These are phyloP conservation scores for Ericerus pela DNA, from an alignment of 1,140 invertebrate species.

Conservation along the genomic window DNA sequence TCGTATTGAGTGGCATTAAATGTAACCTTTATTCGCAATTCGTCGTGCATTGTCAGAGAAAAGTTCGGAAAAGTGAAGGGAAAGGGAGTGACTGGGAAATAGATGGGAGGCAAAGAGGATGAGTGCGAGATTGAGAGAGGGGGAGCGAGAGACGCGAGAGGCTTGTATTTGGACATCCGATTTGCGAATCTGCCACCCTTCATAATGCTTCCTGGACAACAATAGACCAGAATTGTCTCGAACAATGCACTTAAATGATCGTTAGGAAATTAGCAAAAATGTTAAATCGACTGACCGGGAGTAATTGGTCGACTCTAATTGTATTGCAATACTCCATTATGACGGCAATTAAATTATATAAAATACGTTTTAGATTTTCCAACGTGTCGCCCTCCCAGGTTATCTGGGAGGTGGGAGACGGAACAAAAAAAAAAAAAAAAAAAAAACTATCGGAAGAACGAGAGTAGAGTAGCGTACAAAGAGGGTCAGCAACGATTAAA, in stretches of 20 bases:
- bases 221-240: constrained; percentile 7
- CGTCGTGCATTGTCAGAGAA: constrained; percentile 16
- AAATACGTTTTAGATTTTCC: constrained; percentile 11
- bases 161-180: constrained; percentile 38
- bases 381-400: no score
- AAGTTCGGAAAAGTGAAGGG: constrained; percentile 14
- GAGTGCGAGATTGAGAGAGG: no score
- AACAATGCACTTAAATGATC: constrained; percentile 20
- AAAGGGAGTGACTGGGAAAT: constrained; percentile 19
- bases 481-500: no score
- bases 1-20: constrained; percentile 3
- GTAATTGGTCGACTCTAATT: constrained; percentile 20
- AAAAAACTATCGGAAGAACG: no score
- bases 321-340: constrained; percentile 17
- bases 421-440: no score
- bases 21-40: constrained; percentile 14
- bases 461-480: no score
- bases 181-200: constrained; percentile 38
- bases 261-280: constrained; percentile 20
- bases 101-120: constrained; percentile 15
- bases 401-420: no score
- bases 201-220: constrained; percentile 31
- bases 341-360: constrained; percentile 11
- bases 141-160: constrained; percentile 14
- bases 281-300: constrained; percentile 18